Percentiles rank a stretch among this genome's conserved stretches.
Conservation (phyloP, 1,140 invertebrate species). For the Achroia grisella region DNA sequence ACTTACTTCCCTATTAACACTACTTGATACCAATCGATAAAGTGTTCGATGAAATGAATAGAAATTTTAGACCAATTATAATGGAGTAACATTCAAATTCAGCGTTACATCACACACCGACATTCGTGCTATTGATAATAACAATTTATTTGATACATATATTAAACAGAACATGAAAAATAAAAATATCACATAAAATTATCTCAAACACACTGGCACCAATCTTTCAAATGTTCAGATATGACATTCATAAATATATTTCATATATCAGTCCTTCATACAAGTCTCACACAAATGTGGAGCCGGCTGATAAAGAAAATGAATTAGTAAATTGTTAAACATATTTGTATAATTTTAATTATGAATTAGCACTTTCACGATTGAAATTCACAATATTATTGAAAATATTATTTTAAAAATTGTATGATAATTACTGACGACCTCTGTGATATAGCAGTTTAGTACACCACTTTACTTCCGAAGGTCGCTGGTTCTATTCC, state of each 20-base stretch:
- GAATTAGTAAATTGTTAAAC: constrained; percentile 10
- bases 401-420: too few species aligned
- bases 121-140: neutral
- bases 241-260: constrained; percentile 4
- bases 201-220: neutral
- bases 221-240: constrained; percentile 9
- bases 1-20: too few species aligned
- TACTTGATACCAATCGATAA: too few species aligned
- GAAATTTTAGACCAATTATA: neutral
- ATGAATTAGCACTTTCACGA: too few species aligned
- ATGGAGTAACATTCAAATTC: constrained; percentile 1
- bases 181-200: constrained; percentile 1
- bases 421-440: too few species aligned
- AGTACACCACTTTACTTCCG: too few species aligned
- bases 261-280: constrained; percentile 23
- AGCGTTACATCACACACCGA: neutral
- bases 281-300: constrained; percentile 42
- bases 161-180: neutral
- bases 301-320: constrained; percentile 52
- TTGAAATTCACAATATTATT: too few species aligned
- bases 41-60: too few species aligned
- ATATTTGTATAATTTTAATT: too few species aligned
- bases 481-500: too few species aligned
- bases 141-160: neutral
- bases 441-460: too few species aligned